Evolutionary conservation across 2,888 invertebrate genomes (phyloP), one percentile per base, ranked within the genome.

Genomic region (Papilio demoleus): DNA sequence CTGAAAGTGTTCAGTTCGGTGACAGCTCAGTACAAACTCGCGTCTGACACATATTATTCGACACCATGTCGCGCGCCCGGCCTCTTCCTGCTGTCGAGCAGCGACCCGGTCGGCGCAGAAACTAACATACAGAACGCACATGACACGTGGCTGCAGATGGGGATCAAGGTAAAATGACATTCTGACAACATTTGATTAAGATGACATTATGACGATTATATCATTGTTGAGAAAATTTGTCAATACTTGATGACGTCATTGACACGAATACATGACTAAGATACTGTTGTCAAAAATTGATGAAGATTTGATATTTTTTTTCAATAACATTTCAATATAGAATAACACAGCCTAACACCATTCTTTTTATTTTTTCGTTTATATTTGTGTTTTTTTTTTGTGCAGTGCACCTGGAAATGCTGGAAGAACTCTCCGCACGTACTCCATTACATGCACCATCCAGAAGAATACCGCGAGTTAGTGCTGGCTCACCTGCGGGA

Each of bases 41-140:
- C 97, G 9, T 96, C 97, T 77, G 95, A 96, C 81, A 93, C 96
- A 87, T 98, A 97, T 88, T 96, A 97, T 81, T 94, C 95, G n/a
- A 96, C 95, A 76, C 86, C 95, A 62, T 94, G 97, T 60, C 94
- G 93, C 71, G 94, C 95, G 31, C 98, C 98, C 4, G 95, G 96
- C 0, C 88, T 97, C 72, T 94, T 97, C 84, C 91, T 97, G 58
- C 93, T 96, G 66, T 95, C 95, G 71, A 94, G 95, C 74, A 82
- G 79, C 62, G 90, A 90, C 66, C 95, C 95, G 0, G 95, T 98
- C 17, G 97, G 97, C 1, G 94, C 96, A 0, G 94, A 95, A 70
- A 79, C 85, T 0, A 95, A 96, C 74, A 97, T 97, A 81, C 91
- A 94, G 68, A 91, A 94, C 70, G 95, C 96, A 2, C 94, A 94